Conservation (phyloP, 2,888 invertebrate species). For the Drosophila testacea region DNA sequence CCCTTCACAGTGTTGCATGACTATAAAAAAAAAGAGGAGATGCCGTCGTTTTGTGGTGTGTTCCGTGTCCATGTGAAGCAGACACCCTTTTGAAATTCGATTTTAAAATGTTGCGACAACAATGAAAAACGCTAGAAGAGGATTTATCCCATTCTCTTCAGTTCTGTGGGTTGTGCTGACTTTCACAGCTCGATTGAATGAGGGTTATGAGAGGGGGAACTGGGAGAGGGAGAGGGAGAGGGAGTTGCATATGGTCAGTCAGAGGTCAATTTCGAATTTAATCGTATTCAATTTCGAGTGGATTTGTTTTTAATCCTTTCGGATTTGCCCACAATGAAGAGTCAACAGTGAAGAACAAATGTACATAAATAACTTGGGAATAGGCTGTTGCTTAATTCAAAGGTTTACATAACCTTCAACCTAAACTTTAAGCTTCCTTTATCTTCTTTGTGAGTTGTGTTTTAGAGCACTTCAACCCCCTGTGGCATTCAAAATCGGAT, state of each 20-base stretch:
- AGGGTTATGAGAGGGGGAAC: neutral
- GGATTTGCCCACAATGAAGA: conserved; percentile 52
- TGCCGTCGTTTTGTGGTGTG: conserved; percentile 25
- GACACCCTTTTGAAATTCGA: conserved; percentile 67
- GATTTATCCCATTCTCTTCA: neutral
- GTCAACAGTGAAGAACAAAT: conserved; percentile 40
- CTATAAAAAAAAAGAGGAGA: conserved; percentile 44
- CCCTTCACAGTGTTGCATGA: conserved; percentile 64
- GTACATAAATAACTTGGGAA: conserved; percentile 17
- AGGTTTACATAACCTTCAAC: conserved; percentile 21
- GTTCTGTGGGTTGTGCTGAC: conserved; percentile 50
- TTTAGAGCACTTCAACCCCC: conserved; percentile 34
- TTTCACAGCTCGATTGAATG: conserved; percentile 69
- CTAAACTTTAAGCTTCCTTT: conserved; percentile 36
- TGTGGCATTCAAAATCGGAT: conserved; percentile 80
- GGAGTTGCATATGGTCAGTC: conserved; percentile 74
- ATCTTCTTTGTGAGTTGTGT: neutral
- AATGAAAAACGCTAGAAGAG: conserved; percentile 32
- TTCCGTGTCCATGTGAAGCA: conserved; percentile 23
- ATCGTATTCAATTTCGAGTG: conserved; percentile 80
- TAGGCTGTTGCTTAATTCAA: conserved; percentile 15
- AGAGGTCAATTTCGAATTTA: conserved; percentile 73
- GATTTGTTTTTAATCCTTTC: conserved; percentile 74
- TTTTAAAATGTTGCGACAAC: conserved; percentile 77
- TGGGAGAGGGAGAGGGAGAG: neutral